Evolutionary conservation across 2,113 vertebrate genomes (phyloP), one percentile per base, ranked within the genome.

Genomic region (Felis chaus): DNA sequence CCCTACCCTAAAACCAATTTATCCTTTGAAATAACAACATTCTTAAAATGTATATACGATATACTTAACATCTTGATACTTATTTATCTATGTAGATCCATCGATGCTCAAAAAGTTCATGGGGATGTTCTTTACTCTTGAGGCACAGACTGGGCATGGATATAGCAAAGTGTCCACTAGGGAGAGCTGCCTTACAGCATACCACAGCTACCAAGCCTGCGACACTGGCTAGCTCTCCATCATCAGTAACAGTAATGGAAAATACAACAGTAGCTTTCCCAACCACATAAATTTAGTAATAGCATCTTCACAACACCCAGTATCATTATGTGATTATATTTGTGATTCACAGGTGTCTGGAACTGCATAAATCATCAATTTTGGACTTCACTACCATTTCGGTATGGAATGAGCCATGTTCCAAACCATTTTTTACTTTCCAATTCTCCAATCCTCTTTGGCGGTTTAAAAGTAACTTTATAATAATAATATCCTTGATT

Each of bases 131-230:
- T 68, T 91, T 73, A 45, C 41, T 93, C 36, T n/a, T n/a, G 78
- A 78, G 55, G 27, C 39, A 33, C 9, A 36, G 15, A 25, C 19
- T 39, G 68, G 90, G 27, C 53, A 39, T 48, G 39, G 66, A 69
- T 66, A 33, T 2, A 95, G 81, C 65, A 89, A 73, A 97, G 61
- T 83, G 97, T 78, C 98, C 98, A 98, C 98, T 97, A 98, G 98
- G 95, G 97, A 97, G 98, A 97, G 98, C 98, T 98, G 55, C 97
- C 88, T 96, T 87, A 94, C 95, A 97, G 88, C 97, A 14, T 25
- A 95, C 97, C 57, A 92, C 92, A 85, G 63, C 45, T 7, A 6
- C 15, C 39, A 16, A 66, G 48, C 27, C 7, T 21, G 53, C 45
- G 66, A 36, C 50, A 11, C 41, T 33, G 27, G 65, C n/a, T 25